phyloP scores from a whole-genome alignment of 2,113 vertebrate genomes.

The Speoplatyrhinus poulsoni region DNA sequence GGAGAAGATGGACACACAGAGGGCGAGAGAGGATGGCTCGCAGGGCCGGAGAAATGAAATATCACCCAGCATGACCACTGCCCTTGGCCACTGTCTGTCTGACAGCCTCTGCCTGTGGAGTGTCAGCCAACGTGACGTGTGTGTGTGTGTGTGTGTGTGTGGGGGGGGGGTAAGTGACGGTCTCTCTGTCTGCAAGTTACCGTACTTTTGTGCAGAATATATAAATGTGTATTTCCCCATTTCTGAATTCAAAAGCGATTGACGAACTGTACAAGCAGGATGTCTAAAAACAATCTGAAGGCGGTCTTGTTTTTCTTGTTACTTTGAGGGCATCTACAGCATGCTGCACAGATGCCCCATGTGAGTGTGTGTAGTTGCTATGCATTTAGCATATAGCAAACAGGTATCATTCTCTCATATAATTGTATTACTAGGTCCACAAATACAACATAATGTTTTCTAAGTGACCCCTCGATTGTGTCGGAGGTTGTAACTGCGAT shows the following conservation, averaged over 20 bases:
- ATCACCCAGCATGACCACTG: constrained; percentile 62
- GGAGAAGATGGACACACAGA: constrained; percentile 11
- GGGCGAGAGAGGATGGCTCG: constrained; percentile 28
- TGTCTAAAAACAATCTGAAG: too few relatives aligned
- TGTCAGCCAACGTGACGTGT: constrained; percentile 1
- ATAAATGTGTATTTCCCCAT: neutral
- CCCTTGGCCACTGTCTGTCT: constrained; percentile 55
- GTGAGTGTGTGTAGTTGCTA: too few relatives aligned
- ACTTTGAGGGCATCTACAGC: too few relatives aligned
- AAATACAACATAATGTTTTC: neutral
- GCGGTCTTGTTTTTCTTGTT: too few relatives aligned
- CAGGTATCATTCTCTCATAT: too few relatives aligned
- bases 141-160: constrained; percentile 10
- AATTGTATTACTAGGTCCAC: neutral
- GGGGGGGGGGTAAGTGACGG: constrained; percentile 13
- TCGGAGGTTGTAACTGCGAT: constrained; percentile 2
- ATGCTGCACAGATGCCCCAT: too few relatives aligned
- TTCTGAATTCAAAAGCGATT: too few relatives aligned
- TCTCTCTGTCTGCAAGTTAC: neutral
- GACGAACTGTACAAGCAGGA: too few relatives aligned
- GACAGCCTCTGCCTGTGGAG: constrained; percentile 35
- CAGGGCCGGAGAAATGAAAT: constrained; percentile 55
- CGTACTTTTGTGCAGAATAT: neutral
- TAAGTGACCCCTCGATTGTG: neutral
- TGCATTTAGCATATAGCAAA: too few relatives aligned